Evolutionary conservation across 2,113 vertebrate species (phyloP).

Genomic region (Eubucco bourcierii): DNA sequence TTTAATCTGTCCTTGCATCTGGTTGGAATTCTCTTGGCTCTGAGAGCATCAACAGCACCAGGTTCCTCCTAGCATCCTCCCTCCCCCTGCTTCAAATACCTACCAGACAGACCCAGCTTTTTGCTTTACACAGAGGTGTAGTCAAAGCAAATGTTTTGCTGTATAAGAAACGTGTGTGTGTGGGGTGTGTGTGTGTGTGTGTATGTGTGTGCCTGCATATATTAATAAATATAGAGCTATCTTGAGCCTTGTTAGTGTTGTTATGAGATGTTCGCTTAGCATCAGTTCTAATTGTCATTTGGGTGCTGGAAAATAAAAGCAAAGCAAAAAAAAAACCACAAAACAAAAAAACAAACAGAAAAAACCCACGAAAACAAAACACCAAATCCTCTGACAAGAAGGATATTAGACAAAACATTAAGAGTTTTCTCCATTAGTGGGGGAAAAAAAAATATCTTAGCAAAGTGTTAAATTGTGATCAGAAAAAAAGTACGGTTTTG

Average conservation of each 20-base stretch:
- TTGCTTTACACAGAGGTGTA: conserved; percentile 37
- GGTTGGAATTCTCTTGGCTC: neutral
- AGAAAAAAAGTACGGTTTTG: conserved; percentile 25
- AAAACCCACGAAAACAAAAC: too few species aligned
- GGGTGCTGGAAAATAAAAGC: conserved; percentile 47
- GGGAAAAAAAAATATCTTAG: neutral
- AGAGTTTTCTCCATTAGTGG: conserved; percentile 34
- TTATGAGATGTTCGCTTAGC: conserved; percentile 36
- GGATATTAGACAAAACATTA: conserved; percentile 12
- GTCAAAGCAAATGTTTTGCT: conserved; percentile 38
- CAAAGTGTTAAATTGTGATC: conserved; percentile 21
- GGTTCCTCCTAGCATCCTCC: neutral
- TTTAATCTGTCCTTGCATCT: neutral
- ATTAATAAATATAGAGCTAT: conserved; percentile 22
- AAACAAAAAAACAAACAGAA: too few species aligned
- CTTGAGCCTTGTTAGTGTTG: conserved; percentile 46
- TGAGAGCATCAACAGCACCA: neutral
- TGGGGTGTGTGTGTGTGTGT: too few species aligned
- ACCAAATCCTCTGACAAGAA: neutral
- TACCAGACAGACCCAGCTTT: neutral
- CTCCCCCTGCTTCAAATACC: conserved; percentile 4
- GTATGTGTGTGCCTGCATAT: neutral
- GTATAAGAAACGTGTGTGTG: conserved; percentile 39
- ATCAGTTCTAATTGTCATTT: conserved; percentile 47
- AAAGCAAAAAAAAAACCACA: conserved; percentile 8